Evolutionary conservation across 2,888 invertebrate genomes (phyloP), one percentile per base, ranked within the genome.

Genomic region (Elegia similella): DNA sequence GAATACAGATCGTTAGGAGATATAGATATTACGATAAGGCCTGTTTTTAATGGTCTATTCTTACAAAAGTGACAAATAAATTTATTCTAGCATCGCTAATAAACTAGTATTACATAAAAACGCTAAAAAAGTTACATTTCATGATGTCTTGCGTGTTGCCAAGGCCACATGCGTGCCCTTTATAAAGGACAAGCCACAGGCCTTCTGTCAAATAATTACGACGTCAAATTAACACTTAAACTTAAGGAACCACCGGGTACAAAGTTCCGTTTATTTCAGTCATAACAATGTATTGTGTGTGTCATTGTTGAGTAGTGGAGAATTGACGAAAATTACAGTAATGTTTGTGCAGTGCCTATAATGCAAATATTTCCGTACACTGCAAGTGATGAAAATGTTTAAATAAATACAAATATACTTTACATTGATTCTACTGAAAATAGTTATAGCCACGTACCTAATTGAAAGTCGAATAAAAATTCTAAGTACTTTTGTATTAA

Each of bases 161-260:
- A 44, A 44, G 32, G 44, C 12, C 23, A 17, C 54, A 34, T 46
- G 54, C 54, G 44, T 55, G 54, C 34, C 54, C 54, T 55, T 55
- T 55, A 12, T 15, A 55, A 55, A 44, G 34, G 54, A 55, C 54
- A 55, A 5, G 23, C 23, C 23, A 23, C 23, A 23, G 8, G 46
- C 54, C 32, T 55, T 32, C 15, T 44, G 54, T 32, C 32, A 32
- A 55, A 30, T 44, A 55, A 55, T 44, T 44, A 55, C 34, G 8
- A 44, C 32, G 54, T 55, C 54, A 55, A 55, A 55, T 55, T 55
- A 55, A 44, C 44, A 55, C 54, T 44, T 53, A 34, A 12, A 16
- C 54, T 32, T 17, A 23, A 7, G 1, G 23, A 29, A 29, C 29
- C 42, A n/a, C 10, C 13, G 13, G 3, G 23, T 29, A 53, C 42